Evolutionary conservation across 2,797 vertebrate species (phyloP), one percentile per base, ranked within the genome.

Genomic region (Antennarius maculatus): DNA sequence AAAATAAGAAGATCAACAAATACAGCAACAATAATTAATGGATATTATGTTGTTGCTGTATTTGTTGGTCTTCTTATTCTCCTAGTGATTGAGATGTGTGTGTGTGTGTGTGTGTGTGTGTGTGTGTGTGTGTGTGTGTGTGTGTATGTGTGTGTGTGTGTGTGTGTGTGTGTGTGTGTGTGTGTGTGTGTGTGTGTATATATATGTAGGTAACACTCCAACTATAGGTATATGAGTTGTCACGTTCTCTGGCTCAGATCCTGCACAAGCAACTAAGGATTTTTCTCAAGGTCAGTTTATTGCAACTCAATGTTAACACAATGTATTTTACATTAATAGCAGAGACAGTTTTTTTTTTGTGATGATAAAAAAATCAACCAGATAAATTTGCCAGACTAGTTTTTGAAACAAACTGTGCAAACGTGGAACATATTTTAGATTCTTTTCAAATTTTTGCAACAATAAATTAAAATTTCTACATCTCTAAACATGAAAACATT

Each of bases 401-500:
- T 8, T 52, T 10, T 46, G 6, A 51, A 39, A 17, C 13, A 29
- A 54, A 41, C 3, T 58, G 41, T n/a, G 9, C 39, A 49, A 15
- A 51, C n/a, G 10, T 55, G 2, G 8, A 46, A 23, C 23, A 41
- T 28, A 17, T 28, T 28, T 46, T n/a, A n/a, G 1, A 46, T 13
- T 39, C 53, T 73, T 14, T 50, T 34, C 6, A 54, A 48, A 56
- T 23, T 16, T 16, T 12, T 16, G 2, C 6, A 15, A 41, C 3
- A 18, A 41, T 48, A 65, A 49, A 65, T 41, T 14, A 39, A 5
- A 2, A 15, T 14, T 18, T n/a, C 18, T 51, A 8, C 18, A 68
- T 47, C 4, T 0, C 1, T 0, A 1, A 41, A 17, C 0, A 34
- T 7, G 9, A 48, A 69, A 1, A 7, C 9, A 2, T 53, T 46